phyloP scores from a whole-genome alignment of 2,888 invertebrate species.

The Notocelia uddmanniana region DNA sequence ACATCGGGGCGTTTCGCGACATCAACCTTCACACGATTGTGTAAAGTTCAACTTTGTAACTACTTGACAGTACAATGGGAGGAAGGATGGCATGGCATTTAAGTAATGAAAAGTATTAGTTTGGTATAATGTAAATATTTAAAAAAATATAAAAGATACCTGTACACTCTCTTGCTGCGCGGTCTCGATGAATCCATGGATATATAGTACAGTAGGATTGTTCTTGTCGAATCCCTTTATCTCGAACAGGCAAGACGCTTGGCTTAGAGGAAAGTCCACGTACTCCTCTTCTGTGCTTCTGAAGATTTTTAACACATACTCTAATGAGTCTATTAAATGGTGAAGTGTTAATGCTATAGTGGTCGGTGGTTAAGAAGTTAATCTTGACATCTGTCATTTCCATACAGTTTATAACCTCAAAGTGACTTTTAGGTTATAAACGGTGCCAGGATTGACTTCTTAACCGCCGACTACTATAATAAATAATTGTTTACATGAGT shows the following conservation, averaged over 20 bases:
- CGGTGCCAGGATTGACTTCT: too few relatives aligned
- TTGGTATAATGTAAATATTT: background rate
- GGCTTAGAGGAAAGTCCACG: constrained; percentile 79
- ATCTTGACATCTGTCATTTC: too few relatives aligned
- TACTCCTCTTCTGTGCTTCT: constrained; percentile 73
- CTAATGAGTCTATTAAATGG: background rate
- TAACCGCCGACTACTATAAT: too few relatives aligned
- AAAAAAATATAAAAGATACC: constrained; percentile 62
- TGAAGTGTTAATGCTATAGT: too few relatives aligned
- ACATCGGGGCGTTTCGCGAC: background rate
- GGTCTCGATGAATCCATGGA: constrained; percentile 87
- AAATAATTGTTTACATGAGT: too few relatives aligned
- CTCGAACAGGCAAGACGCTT: constrained; percentile 75
- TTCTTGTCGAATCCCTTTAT: constrained; percentile 77
- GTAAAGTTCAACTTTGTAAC: background rate
- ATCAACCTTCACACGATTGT: background rate
- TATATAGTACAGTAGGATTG: constrained; percentile 84
- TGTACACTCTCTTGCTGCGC: constrained; percentile 86
- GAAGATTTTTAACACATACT: constrained; percentile 48
- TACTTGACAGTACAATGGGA: background rate
- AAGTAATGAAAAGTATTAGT: background rate
- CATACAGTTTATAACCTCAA: too few relatives aligned
- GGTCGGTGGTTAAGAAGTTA: too few relatives aligned
- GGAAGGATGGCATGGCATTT: background rate
- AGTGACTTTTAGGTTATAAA: too few relatives aligned